These are phyloP conservation scores for Psylliodes chrysocephalus DNA, from an alignment of 2,888 invertebrate genomes.

Conservation along the genomic window DNA sequence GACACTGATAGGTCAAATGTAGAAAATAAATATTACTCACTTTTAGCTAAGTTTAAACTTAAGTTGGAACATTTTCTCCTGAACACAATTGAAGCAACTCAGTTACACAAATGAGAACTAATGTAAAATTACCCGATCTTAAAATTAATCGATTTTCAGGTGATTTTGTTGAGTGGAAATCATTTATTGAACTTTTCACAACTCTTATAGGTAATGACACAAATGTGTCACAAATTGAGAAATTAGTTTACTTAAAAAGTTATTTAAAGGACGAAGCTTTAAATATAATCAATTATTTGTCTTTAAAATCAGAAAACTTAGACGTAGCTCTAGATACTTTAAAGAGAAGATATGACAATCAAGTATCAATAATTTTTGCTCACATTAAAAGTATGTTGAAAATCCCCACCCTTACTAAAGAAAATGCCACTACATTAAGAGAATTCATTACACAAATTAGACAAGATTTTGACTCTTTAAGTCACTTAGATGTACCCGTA, in stretches of 20 bases:
- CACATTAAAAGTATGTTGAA: not conserved
- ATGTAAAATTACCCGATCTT: not conserved
- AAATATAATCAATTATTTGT: not conserved
- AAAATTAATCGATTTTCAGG: not conserved
- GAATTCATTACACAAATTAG: not conserved
- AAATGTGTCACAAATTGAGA: not conserved
- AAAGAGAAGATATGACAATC: not conserved
- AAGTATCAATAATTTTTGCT: not conserved
- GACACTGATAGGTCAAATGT: too few relatives aligned
- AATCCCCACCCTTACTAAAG: not conserved
- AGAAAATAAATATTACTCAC: too few relatives aligned
- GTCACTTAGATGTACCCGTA: not conserved
- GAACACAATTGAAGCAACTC: too few relatives aligned
- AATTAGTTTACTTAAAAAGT: not conserved
- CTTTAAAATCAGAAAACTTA: not conserved
- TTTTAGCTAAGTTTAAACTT: too few relatives aligned
- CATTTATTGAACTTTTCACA: too few relatives aligned
- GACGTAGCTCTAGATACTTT: not conserved
- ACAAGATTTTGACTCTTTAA: not conserved
- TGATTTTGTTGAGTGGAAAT: not conserved
- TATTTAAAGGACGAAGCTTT: not conserved
- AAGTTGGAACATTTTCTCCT: too few relatives aligned
- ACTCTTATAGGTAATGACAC: not conserved
- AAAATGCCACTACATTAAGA: not conserved
- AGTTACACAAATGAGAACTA: too few relatives aligned